These are phyloP conservation scores for Ciconia nigra DNA, from an alignment of 2,797 vertebrate species.

Conservation along the genomic window DNA sequence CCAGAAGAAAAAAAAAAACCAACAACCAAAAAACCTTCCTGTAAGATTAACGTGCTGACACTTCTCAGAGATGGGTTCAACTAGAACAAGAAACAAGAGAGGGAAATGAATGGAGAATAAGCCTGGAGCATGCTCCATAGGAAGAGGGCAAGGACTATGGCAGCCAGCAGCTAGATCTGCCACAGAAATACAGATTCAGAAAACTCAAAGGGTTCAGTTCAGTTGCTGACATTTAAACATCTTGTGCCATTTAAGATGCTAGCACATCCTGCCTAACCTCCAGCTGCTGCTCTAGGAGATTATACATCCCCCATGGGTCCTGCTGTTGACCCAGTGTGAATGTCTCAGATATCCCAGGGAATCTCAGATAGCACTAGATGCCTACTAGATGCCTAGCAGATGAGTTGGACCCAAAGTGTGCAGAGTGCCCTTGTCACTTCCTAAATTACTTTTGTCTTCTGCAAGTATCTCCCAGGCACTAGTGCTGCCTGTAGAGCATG, in stretches of 20 bases:
- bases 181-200: not conserved
- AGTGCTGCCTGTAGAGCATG: not conserved
- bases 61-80: not conserved
- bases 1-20: not conserved
- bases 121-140: not conserved
- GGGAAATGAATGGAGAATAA: not conserved
- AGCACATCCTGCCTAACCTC: not conserved
- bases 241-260: not conserved
- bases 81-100: not conserved
- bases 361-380: not conserved
- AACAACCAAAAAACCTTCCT: not conserved
- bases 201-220: not conserved
- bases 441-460: not conserved
- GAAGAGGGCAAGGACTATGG: not conserved
- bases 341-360: not conserved
- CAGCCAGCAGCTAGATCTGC: not conserved
- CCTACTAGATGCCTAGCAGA: not conserved
- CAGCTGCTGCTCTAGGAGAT: not conserved
- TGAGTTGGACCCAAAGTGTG: not conserved
- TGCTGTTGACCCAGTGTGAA: not conserved
- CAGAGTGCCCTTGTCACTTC: not conserved
- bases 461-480: not conserved
- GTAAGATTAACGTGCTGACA: not conserved
- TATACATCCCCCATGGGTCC: accelerated
- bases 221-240: not conserved